phyloP scores from a whole-genome alignment of 2,888 invertebrate species.

The Cancer borealis region DNA sequence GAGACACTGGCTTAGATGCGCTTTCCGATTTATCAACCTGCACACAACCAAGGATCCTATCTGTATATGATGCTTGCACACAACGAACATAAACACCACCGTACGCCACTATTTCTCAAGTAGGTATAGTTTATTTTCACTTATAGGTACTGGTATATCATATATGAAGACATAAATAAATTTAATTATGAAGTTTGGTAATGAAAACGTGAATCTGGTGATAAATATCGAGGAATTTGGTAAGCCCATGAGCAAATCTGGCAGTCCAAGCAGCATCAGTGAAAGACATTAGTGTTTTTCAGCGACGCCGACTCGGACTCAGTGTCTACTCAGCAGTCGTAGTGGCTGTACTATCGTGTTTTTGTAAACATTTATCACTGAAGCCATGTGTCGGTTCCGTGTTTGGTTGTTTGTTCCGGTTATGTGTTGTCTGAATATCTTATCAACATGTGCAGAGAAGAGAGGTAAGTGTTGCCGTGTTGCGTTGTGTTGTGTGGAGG shows the following conservation, averaged over 20 bases:
- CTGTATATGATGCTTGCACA: too few species aligned
- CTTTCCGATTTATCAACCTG: not conserved
- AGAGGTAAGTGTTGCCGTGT: not conserved
- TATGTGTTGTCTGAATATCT: not conserved
- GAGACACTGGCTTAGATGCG: conserved; percentile 43
- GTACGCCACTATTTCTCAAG: not conserved
- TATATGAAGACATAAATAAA: not conserved
- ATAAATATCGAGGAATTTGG: not conserved
- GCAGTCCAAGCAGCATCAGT: not conserved
- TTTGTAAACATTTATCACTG: not conserved
- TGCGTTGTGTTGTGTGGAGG: not conserved
- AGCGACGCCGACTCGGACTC: not conserved
- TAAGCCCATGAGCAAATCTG: too few species aligned
- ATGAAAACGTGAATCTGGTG: not conserved
- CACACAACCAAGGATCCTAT: not conserved
- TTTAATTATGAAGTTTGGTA: not conserved
- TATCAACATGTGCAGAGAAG: not conserved
- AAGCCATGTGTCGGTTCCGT: not conserved
- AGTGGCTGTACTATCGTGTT: not conserved
- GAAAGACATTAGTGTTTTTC: too few species aligned
- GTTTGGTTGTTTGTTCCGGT: not conserved
- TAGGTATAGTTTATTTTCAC: not conserved
- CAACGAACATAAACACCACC: too few species aligned
- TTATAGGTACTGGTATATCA: not conserved
- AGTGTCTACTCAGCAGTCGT: not conserved